Evolutionary conservation across 2,888 invertebrate species (phyloP), one percentile per base, ranked within the genome.

Genomic region (Cephus pygmeus): DNA sequence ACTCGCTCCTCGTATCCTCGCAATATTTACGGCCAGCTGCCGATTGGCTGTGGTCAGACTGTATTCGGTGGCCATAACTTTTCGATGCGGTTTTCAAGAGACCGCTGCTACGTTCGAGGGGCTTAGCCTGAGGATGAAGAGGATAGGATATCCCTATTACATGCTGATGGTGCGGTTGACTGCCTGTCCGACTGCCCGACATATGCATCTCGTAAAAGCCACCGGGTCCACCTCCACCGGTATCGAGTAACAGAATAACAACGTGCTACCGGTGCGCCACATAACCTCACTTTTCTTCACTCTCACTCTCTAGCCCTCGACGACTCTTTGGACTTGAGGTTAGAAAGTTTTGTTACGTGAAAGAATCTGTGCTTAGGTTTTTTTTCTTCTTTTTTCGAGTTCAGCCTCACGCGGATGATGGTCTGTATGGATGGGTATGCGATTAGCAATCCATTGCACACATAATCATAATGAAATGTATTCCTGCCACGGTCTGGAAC

Each of bases 381-480:
- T 35, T 34, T 0, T 12, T 12, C 9, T 56, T 9, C 15, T 40
- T 6, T 56, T 23, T 23, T 23, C 23, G 56, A 23, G 56, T 56
- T 56, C 56, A 9, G 23, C 9, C 2, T 56, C 9, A 56, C 23
- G 23, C 23, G 23, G 56, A 56, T 23, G 56, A 56, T 56, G 71
- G 9, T 71, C 31, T 23, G 71, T 31, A 71, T 23, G 75, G 76
- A 73, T 73, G 80, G 80, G 79, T 80, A 82, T 77, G 76, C 82
- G 83, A 87, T 87, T 85, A 86, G 81, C 85, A 82, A 85, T 86
- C 83, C 85, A 81, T 84, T 82, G 79, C 83, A 79, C 83, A 81
- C 82, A 86, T 87, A 88, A 88, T 89, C 87, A 85, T 89, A 89
- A 88, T 87, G 85, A 90, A 88, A 88, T 87, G 86, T 88, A 88